Conservation (phyloP, 2,113 vertebrate species). For the Aegotheles bennettii region DNA sequence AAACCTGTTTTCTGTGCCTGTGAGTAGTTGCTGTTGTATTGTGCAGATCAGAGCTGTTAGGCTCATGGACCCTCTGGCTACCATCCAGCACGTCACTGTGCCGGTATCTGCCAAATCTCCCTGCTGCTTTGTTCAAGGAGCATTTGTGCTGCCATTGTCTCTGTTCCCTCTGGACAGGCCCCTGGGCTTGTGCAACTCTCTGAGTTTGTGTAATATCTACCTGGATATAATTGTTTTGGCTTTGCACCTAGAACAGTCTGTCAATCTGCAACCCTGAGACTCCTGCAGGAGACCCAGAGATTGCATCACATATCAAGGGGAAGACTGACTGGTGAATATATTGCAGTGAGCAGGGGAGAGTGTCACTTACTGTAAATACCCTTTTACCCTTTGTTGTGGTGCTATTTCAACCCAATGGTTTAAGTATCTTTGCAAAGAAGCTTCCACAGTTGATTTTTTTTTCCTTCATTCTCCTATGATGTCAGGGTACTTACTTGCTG, state of each 20-base stretch:
- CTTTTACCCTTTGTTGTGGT: neutral
- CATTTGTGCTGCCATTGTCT: neutral
- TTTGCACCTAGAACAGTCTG: neutral
- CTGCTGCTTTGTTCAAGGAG: neutral
- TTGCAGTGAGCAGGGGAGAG: neutral
- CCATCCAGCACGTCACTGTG: neutral
- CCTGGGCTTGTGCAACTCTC: neutral
- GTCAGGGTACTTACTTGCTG: neutral
- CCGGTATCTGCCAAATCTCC: neutral
- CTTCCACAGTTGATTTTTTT: neutral
- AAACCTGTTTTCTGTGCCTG: neutral
- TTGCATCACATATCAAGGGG: neutral
- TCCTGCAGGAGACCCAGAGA: neutral
- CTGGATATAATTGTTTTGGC: conserved; percentile 4
- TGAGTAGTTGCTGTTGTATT: neutral
- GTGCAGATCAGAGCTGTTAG: neutral
- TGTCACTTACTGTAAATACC: neutral
- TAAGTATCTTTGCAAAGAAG: neutral
- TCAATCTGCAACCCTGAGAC: neutral
- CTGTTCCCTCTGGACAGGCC: neutral
- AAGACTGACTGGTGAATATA: neutral
- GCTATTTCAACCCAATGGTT: neutral
- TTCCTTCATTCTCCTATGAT: neutral
- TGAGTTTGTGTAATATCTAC: neutral
- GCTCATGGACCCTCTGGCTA: neutral